Conservation (phyloP, 2,888 invertebrate genomes). For the Drosophila incognita region DNA sequence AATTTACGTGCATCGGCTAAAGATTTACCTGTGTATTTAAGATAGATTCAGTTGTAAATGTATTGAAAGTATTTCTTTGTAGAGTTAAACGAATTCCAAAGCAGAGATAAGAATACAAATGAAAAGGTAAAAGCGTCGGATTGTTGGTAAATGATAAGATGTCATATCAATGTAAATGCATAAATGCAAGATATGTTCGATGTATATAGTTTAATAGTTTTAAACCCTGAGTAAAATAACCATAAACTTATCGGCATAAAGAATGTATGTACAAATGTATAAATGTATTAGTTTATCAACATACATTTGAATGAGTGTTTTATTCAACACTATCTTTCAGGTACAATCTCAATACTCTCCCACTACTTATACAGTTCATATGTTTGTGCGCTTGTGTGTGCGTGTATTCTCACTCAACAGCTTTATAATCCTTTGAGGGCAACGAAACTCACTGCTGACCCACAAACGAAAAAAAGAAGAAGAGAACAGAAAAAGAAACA, state of each 20-base stretch:
- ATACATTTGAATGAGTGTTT: neutral
- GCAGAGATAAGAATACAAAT: neutral
- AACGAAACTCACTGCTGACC: slow-evolving; percentile 43
- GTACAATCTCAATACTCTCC: neutral
- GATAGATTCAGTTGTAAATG: neutral
- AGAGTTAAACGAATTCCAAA: neutral
- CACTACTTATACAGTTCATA: neutral
- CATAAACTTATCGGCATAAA: neutral
- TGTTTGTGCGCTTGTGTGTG: neutral
- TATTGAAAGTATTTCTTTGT: neutral
- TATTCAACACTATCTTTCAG: neutral
- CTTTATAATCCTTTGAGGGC: slow-evolving; percentile 40
- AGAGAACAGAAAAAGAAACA: neutral
- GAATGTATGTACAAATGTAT: neutral
- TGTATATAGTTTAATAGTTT: neutral
- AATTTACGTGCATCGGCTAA: no score
- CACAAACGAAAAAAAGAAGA: slow-evolving; percentile 26
- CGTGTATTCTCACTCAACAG: slow-evolving; percentile 1
- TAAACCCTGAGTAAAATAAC: neutral
- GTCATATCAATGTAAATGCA: neutral
- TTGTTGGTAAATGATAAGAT: neutral
- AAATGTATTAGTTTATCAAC: neutral
- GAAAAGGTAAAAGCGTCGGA: neutral
- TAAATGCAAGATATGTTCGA: neutral
- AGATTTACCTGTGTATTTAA: neutral